Base-by-base conservation (phyloP, 2,797 vertebrate species). In the Anas capensis region DNA sequence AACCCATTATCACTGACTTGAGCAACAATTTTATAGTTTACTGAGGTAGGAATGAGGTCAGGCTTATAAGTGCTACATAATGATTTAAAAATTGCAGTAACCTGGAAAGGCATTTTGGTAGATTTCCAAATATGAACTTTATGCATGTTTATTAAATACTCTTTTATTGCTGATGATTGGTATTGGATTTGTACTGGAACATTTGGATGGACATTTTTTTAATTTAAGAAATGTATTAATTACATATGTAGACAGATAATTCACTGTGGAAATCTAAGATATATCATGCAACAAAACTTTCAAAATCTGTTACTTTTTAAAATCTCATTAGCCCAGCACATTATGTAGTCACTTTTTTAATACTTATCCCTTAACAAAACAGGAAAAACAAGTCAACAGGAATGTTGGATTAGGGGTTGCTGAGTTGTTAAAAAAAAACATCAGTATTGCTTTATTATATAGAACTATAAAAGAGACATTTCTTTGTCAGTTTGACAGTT, bases 281-380 rank as follows among this genome's bases (percentile, higher is more conserved):
- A 73, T 86, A 51, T 81, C 80, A 60, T 46, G 58, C 66, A 88
- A 42, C 34, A 77, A 65, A 83, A 70, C 61, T 34, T 81, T 86
- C 86, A 73, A 92, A 93, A 78, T 92, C 65, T 86, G 26, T 91
- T 91, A 69, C 12, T 66, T 36, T 62, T 73, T 91, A 90, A 95
- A 92, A 80, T 92, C 53, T 87, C 34, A 62, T 70, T 57, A 90
- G 56, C 49, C 36, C 36, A 54, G 21, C n/a, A 54, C 16, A 60
- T 75, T 82, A 56, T 75, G 40, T 36, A 75, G 61, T 68, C 66
- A 66, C 17, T 77, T 73, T 84, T 80, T 58, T 11, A 56, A 64
- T 73, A 71, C 13, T 77, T 82, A 34, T 27, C 14, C 23, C 80
- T 87, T 77, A 77, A 73, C 62, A 70, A 73, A 88, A n/a, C 48